These are phyloP conservation scores for Potamarius usumacintae DNA, from an alignment of 2,113 vertebrate species.

Conservation along the genomic window DNA sequence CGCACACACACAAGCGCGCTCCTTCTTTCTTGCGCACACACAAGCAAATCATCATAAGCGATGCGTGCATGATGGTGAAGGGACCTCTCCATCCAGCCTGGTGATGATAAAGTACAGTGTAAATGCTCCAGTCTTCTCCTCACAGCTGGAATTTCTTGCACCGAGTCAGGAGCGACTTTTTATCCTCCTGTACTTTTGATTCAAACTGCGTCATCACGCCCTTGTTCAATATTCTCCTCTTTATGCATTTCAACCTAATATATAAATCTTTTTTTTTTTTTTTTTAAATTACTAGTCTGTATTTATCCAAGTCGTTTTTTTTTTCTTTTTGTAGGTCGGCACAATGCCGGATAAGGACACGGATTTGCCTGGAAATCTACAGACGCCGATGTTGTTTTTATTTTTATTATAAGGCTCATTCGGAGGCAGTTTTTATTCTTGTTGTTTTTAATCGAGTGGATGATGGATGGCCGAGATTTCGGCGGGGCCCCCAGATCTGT, in stretches of 20 bases:
- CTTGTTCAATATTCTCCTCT: slow-evolving; percentile 49
- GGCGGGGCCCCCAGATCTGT: slow-evolving; percentile 89
- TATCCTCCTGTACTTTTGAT: slow-evolving; percentile 26
- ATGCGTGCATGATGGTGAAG: neutral
- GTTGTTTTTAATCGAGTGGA: slow-evolving; percentile 70
- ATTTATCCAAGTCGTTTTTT: slow-evolving; percentile 46
- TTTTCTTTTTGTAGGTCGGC: slow-evolving; percentile 71
- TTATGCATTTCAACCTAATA: neutral
- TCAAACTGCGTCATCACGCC: slow-evolving; percentile 75
- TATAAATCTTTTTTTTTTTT: neutral
- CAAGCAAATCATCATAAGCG: neutral
- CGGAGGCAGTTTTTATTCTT: slow-evolving; percentile 57
- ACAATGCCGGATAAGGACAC: slow-evolving; percentile 73
- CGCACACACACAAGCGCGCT: neutral
- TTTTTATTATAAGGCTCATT: slow-evolving; percentile 67
- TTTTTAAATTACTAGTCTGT: neutral
- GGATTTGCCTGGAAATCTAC: slow-evolving; percentile 66
- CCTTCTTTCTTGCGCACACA: too few species aligned
- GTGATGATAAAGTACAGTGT: slow-evolving; percentile 1
- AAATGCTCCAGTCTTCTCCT: neutral
- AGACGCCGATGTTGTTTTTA: too few species aligned
- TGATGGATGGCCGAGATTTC: slow-evolving; percentile 98
- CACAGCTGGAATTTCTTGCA: neutral
- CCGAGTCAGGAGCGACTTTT: slow-evolving; percentile 9
- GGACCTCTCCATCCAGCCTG: neutral